A percentile compares a stretch with the other conserved stretches of the same genome.
Conservation (phyloP, 1,140 invertebrate species). For the Centruroides sculpturatus region DNA sequence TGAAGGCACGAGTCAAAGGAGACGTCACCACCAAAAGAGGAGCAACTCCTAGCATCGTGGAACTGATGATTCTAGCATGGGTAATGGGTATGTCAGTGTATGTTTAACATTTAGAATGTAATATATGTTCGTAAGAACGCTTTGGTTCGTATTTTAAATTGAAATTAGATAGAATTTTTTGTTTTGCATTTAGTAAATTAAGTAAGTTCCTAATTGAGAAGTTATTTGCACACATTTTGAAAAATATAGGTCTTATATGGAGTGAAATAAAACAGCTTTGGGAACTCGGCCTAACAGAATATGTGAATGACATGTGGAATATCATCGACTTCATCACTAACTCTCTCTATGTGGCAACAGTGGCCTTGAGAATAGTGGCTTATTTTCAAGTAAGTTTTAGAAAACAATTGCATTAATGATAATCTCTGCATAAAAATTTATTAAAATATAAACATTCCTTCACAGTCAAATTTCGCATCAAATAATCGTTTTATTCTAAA, state of each 20-base stretch:
- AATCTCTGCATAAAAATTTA: too few relatives aligned
- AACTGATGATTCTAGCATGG: constrained; percentile 81
- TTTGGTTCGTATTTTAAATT: too few relatives aligned
- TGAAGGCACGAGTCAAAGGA: constrained; percentile 44
- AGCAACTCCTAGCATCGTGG: constrained; percentile 72
- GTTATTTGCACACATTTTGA: too few relatives aligned
- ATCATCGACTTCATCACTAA: constrained; percentile 98
- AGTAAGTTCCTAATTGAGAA: too few relatives aligned
- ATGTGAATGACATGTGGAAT: constrained; percentile 98
- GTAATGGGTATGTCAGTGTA: constrained; percentile 53
- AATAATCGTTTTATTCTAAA: too few relatives aligned
- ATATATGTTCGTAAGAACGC: too few relatives aligned
- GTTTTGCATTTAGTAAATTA: too few relatives aligned
- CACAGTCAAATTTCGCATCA: too few relatives aligned
- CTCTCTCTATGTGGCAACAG: constrained; percentile 90
- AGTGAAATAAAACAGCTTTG: constrained; percentile 96
- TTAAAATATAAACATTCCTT: too few relatives aligned
- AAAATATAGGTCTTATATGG: constrained; percentile 75
- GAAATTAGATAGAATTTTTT: too few relatives aligned
- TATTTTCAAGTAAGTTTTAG: constrained; percentile 56
- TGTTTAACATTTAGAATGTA: too few relatives aligned
- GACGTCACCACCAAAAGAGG: constrained; percentile 73
- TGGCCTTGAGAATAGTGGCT: constrained; percentile 81
- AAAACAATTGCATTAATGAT: too few relatives aligned
- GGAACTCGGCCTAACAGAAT: constrained; percentile 91